phyloP scores from a whole-genome alignment of 2,797 vertebrate genomes.

The Gambelia wislizenii region DNA sequence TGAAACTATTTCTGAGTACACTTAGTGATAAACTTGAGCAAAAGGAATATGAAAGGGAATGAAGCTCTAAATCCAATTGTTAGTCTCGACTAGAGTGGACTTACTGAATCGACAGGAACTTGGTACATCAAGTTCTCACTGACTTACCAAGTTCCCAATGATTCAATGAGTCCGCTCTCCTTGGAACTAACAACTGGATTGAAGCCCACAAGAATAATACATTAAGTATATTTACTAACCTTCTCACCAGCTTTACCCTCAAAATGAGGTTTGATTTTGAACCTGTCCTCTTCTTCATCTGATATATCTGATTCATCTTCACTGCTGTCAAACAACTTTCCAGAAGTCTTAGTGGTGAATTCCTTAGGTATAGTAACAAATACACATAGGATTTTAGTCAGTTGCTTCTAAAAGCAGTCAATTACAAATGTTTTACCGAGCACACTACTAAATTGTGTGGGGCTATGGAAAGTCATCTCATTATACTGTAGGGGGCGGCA shows the following conservation, averaged over 20 bases:
- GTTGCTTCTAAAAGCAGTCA: not conserved
- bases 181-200: too few relatives aligned
- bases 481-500: not conserved
- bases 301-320: slow-evolving; percentile 83
- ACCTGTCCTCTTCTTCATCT: slow-evolving; percentile 78
- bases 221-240: slow-evolving; percentile 78
- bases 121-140: too few relatives aligned
- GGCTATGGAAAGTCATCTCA: not conserved
- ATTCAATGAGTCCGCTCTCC: too few relatives aligned
- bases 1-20: not conserved
- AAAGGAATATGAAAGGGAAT: not conserved
- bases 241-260: slow-evolving; percentile 93
- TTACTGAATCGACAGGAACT: too few relatives aligned
- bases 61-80: too few relatives aligned
- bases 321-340: slow-evolving; percentile 87
- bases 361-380: slow-evolving; percentile 55
- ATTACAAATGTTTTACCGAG: not conserved
- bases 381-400: not conserved
- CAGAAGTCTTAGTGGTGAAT: slow-evolving; percentile 48
- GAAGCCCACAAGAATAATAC: too few relatives aligned
- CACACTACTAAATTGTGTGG: too few relatives aligned
- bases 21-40: not conserved
- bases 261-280: slow-evolving; percentile 92
- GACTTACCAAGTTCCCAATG: too few relatives aligned
- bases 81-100: too few relatives aligned